These are phyloP conservation scores for Leptonema lineaticorne DNA, from an alignment of 1,140 invertebrate species.

Conservation along the genomic window DNA sequence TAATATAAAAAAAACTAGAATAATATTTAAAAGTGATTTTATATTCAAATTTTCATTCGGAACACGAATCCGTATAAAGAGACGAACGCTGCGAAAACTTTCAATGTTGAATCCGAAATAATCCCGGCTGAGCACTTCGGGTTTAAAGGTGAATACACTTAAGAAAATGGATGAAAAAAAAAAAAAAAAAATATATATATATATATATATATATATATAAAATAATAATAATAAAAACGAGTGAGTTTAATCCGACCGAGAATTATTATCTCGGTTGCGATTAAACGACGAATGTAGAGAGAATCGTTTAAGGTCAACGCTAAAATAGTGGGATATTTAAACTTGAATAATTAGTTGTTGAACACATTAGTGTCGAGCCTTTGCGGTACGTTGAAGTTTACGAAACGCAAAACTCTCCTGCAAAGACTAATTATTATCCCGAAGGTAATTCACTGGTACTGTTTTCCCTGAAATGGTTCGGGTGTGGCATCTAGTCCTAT, in stretches of 20 bases:
- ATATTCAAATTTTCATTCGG: too few species aligned
- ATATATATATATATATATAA: neutral
- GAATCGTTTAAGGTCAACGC: too few species aligned
- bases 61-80: too few species aligned
- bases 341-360: slow-evolving; percentile 23
- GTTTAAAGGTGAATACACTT: too few species aligned
- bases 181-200: too few species aligned
- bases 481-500: neutral
- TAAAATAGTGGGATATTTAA: slow-evolving; percentile 10
- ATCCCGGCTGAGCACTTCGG: too few species aligned
- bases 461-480: too few species aligned
- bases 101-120: too few species aligned
- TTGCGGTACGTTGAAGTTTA: neutral
- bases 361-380: neutral
- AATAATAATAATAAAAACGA: neutral
- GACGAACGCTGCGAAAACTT: too few species aligned
- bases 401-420: neutral
- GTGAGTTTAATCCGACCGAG: neutral
- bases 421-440: slow-evolving; percentile 16
- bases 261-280: neutral
- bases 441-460: slow-evolving; percentile 2
- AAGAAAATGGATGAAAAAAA: too few species aligned
- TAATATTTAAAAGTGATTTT: too few species aligned
- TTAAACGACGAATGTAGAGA: neutral
- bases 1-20: too few species aligned